Base-by-base conservation (phyloP, 2,797 vertebrate genomes). In the Telmatherina bonti region DNA sequence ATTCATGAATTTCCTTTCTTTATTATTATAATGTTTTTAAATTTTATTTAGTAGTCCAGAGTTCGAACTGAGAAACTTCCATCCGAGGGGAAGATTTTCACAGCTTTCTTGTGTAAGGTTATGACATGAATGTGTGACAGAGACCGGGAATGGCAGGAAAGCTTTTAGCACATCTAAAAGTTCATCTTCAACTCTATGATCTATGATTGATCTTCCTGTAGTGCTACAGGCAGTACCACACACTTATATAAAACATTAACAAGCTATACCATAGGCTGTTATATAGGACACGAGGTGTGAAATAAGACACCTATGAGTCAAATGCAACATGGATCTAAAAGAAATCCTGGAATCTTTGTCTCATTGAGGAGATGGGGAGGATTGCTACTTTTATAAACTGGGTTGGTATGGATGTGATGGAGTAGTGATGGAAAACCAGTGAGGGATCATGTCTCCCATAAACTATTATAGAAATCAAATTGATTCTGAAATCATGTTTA, bases 1-100 rank as follows among this genome's bases (percentile, higher is more conserved):
- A 61, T 62, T 84, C 27, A 45, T 56, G 60, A 36, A 65, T 61
- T 59, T 75, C 62, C 52, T 33, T 63, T 65, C 71, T 65, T 20
- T 45, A 31, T n/a, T n/a, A n/a, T n/a, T n/a, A n/a, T n/a, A n/a
- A n/a, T 43, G 41, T 63, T 69, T 78, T 66, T 54, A n/a, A n/a
- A n/a, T 33, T 45, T 47, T 63, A 67, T 78, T 66, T 52, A 65
- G 33, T 53, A 63, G 71, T 59, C 71, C 52, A 79, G 61, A 29
- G 26, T 76, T n/a, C 65, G 27, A 80, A 74, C 18, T 54, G 63
- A 71, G 68, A 75, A 60, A 74, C 61, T 49, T 60, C 36, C 63
- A 71, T n/a, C n/a, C n/a, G 41, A 9, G 26, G 41, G 74, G 56
- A 80, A 67, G 62, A 51, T 31, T 63, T 33, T 13, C 11, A 53